Evolutionary conservation across 2,888 invertebrate species (phyloP), one percentile per base, ranked within the genome.

Genomic region (Resseliella maxima): DNA sequence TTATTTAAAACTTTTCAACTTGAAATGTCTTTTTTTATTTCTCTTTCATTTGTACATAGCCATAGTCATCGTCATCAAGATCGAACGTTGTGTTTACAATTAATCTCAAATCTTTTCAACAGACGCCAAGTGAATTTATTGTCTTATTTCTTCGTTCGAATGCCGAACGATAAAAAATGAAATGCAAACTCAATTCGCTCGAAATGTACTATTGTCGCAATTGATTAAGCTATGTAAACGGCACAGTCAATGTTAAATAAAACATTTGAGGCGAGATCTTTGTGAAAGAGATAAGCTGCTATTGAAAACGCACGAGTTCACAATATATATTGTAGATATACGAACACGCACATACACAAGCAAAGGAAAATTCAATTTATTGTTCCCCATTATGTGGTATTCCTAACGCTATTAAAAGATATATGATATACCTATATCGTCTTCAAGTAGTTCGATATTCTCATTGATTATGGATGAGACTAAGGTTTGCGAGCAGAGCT

Each of bases 401-500:
- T 83, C 38, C 24, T 15, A 72, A 72, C 31, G 72, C 72, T 35
- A 72, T 72, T 83, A 83, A 38, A n/a, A 38, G n/a, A 83, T 21
- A 1, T n/a, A 64, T 64, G 24, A 3, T 24, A 50, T 18, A 21
- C 50, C 18, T 8, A 31, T 35, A 72, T 35, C 72, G 38, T 38
- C 24, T 83, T 83, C 21, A 8, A 36, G 24, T 24, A 35, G 38
- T 24, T 12, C 24, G n/a, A 10, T n/a, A 8, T 38, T 83, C 24
- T 38, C 36, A 83, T 83, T 83, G 83, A 83, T 83, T 83, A 83
- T 38, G 83, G 83, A 83, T 83, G 36, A 83, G 83, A n/a, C n/a
- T 0, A 83, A 38, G n/a, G n/a, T 8, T 83, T 8, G 38, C 1
- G 38, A n/a, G 83, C 3, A 21, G 10, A 83, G 36, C 1, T 8